Base-by-base conservation (phyloP, 1,140 invertebrate genomes). In the Saccostrea cuccullata region DNA sequence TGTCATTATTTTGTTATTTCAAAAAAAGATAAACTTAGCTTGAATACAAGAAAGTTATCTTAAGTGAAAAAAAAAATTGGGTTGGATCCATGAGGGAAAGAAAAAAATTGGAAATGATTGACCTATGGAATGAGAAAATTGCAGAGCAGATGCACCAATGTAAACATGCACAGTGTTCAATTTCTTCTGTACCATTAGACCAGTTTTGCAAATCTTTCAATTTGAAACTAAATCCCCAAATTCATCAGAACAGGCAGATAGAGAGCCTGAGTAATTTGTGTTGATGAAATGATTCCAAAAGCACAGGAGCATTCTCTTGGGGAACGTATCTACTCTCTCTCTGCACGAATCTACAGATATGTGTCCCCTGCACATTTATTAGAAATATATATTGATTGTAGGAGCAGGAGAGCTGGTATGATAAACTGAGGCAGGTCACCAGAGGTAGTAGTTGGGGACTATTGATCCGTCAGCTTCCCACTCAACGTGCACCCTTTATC, bases 341-440 rank as follows among this genome's bases (percentile, higher is more conserved):
- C 70, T 77, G 70, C 70, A 15, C 11, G 15, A 77, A 77, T 36
- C 70, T 77, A 77, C 70, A 36, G 70, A 77, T 64, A 64, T 77
- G 26, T 77, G 70, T 77, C 70, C 70, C 26, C 70, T 77, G 70
- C 70, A 77, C 70, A 77, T 26, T 77, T 77, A 77, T 77, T 77
- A 77, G 70, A 77, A 77, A 77, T 77, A 77, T 30, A 77, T 77
- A 77, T 77, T 77, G 70, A 77, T 77, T 77, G 70, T 77, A 36
- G 70, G 30, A 77, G 30, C 23, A 77, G 70, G 30, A 13, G 36
- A 77, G 70, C 70, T 77, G 70, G 70, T 12, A 77, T 77, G 70
- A 77, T 77, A 77, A 77, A 77, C 26, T 17, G 26, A 3, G 9
- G 70, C 70, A 77, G 70, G 70, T 77, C 70, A 77, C 23, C 23